These are phyloP conservation scores for Limenitis camilla DNA, from an alignment of 2,888 invertebrate genomes.

Conservation along the genomic window DNA sequence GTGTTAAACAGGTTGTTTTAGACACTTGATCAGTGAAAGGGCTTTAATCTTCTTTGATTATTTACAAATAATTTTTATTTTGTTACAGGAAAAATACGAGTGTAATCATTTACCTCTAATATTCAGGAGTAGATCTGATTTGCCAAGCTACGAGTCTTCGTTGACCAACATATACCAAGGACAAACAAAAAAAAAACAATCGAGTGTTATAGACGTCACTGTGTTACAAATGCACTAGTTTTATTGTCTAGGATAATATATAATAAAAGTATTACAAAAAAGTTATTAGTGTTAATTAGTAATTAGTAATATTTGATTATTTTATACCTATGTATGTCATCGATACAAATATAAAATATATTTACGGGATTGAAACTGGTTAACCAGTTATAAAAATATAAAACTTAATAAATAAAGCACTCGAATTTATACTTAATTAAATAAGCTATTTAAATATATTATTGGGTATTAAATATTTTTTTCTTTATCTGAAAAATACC, in stretches of 20 bases:
- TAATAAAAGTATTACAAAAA: background rate
- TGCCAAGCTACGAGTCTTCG: constrained; percentile 19
- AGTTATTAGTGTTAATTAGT: background rate
- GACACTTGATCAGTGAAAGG: too few relatives aligned
- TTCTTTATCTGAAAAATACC: too few relatives aligned
- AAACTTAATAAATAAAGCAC: too few relatives aligned
- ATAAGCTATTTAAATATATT: too few relatives aligned
- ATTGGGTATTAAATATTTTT: too few relatives aligned
- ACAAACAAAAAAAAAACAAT: constrained; percentile 6
- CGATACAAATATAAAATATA: too few relatives aligned
- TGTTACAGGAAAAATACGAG: constrained; percentile 38
- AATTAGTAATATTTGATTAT: background rate
- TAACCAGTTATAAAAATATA: too few relatives aligned
- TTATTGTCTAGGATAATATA: background rate
- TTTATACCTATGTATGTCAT: too few relatives aligned
- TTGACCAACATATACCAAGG: constrained; percentile 30
- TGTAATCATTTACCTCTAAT: constrained; percentile 43
- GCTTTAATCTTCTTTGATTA: too few relatives aligned
- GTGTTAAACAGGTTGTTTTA: too few relatives aligned
- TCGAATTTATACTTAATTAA: too few relatives aligned
- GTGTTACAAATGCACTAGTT: constrained; percentile 7
- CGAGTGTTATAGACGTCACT: constrained; percentile 15
- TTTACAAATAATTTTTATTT: background rate
- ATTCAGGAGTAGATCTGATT: constrained; percentile 22
- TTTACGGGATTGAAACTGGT: too few relatives aligned